phyloP scores from a whole-genome alignment of 2,113 vertebrate genomes.

The Oophaga pumilio region DNA sequence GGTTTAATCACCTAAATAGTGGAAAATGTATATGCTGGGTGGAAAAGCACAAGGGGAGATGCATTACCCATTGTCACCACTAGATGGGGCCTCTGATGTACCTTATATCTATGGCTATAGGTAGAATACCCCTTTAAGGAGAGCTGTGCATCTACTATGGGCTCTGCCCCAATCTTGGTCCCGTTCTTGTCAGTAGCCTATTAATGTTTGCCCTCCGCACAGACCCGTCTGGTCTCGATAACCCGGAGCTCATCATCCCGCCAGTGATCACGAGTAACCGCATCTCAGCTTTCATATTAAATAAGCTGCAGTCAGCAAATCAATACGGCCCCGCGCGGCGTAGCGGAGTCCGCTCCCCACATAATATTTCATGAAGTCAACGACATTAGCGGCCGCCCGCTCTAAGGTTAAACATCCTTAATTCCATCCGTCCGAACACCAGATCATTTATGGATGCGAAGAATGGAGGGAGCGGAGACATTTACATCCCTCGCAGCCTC shows the following conservation, averaged over 20 bases:
- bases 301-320: slow-evolving; percentile 8
- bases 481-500: slow-evolving; percentile 27
- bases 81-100: too few relatives aligned
- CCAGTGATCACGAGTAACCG: neutral
- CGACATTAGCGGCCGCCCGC: neutral
- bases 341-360: neutral
- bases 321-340: neutral
- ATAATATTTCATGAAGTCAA: slow-evolving; percentile 45
- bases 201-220: too few relatives aligned
- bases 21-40: too few relatives aligned
- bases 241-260: neutral
- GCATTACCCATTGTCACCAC: too few relatives aligned
- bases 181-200: too few relatives aligned
- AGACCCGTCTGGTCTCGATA: neutral
- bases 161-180: too few relatives aligned
- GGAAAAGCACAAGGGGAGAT: too few relatives aligned
- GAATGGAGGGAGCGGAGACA: slow-evolving; percentile 10
- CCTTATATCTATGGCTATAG: too few relatives aligned
- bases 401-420: slow-evolving; percentile 45
- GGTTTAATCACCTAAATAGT: too few relatives aligned
- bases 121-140: too few relatives aligned
- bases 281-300: neutral
- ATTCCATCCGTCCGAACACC: slow-evolving; percentile 22
- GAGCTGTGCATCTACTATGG: too few relatives aligned
- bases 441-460: slow-evolving; percentile 7